Evolutionary conservation across 2,888 invertebrate genomes (phyloP), one percentile per base, ranked within the genome.

Genomic region (Carcina quercana): DNA sequence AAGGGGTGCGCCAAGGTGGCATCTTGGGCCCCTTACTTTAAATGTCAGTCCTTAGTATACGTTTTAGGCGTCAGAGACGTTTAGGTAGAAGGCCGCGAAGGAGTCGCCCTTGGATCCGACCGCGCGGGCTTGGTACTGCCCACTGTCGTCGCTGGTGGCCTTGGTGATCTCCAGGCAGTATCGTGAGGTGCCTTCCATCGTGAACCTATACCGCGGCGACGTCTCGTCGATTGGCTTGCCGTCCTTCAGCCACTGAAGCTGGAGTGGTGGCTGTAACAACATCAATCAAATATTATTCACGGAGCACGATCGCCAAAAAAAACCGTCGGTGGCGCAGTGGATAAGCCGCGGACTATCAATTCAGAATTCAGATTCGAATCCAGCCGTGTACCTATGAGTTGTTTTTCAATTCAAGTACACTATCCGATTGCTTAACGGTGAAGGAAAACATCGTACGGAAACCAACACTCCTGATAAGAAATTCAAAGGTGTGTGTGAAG

Each of bases 161-260:
- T 90, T 88, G 46, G 88, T 87, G 46, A 96, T 91, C 67, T 92
- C 90, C 40, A 96, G 86, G 32, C 89, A 87, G 80, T 93, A 95
- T 44, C 90, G 89, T 52, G 89, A 91, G 50, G 91, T 91, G 49
- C 91, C 92, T 61, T 94, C 93, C 71, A 91, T 91, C 38, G 91
- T 92, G 76, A 95, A 93, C 60, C 91, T 90, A 71, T 92, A 94
- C 63, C 92, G 88, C 37, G 90, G 82, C 28, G 87, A 86, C 14
- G 86, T 86, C 64, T 96, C 95, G 64, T 94, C 93, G 50, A 97
- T 89, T 34, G 91, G 89, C 63, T 94, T 94, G 55, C 95, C 95
- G 85, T 97, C 96, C 85, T 97, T 97, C 60, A 94, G 85, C 97
- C 97, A 97, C 49, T 86, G 87, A 34, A 91, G 83, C 66, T 89